Evolutionary conservation across 1,140 invertebrate species (phyloP).

Genomic region (Pogonognathellus flavescens): DNA sequence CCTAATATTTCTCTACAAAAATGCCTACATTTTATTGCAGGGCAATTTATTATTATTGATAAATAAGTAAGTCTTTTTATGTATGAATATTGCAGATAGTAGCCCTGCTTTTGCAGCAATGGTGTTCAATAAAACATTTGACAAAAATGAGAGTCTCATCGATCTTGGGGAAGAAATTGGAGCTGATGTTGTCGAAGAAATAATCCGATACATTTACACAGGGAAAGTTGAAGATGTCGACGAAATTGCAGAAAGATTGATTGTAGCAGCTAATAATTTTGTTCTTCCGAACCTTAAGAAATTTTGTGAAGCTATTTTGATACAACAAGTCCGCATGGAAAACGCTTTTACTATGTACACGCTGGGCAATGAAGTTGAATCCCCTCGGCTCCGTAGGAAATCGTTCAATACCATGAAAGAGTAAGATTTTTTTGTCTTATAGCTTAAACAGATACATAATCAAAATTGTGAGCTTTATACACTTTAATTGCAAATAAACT

Average conservation of each 20-base stretch:
- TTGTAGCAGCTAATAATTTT: constrained; percentile 55
- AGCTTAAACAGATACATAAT: too few relatives aligned
- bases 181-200: constrained; percentile 56
- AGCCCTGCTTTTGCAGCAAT: constrained; percentile 62
- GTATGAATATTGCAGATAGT: constrained; percentile 49
- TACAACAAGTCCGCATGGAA: constrained; percentile 51
- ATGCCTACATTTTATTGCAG: neutral
- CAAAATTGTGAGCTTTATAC: too few relatives aligned
- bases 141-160: constrained; percentile 58
- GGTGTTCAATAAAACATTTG: constrained; percentile 59
- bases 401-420: constrained; percentile 60
- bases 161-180: constrained; percentile 61
- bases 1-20: neutral
- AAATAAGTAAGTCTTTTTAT: neutral
- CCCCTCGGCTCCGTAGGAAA: constrained; percentile 39
- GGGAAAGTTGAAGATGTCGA: constrained; percentile 58
- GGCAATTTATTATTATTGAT: too few relatives aligned
- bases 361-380: constrained; percentile 49
- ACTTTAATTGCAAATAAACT: too few relatives aligned
- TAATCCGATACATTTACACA: constrained; percentile 63
- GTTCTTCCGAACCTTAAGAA: constrained; percentile 58
- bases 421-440: constrained; percentile 53
- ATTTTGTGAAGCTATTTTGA: constrained; percentile 56
- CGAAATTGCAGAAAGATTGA: constrained; percentile 56
- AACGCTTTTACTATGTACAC: constrained; percentile 63